A percentile compares a stretch with the other conserved stretches of the same genome.
phyloP scores from a whole-genome alignment of 2,113 vertebrate species.

The Cyprinodon brontotheroides region DNA sequence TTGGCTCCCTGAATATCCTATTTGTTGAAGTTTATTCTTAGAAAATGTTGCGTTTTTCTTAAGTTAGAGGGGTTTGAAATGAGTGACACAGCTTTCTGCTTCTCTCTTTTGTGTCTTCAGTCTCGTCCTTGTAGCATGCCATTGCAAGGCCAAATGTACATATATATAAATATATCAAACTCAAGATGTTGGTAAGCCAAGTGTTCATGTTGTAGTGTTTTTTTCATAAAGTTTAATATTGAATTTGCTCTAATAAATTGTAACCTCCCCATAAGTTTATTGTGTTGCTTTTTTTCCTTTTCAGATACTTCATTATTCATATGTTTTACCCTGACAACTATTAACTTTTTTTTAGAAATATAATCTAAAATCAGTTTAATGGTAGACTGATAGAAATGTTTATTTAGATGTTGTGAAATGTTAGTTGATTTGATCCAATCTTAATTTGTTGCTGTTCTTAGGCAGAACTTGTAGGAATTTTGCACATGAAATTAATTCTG shows the following conservation, averaged over 20 bases:
- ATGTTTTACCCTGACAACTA: too few species aligned
- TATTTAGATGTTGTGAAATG: too few species aligned
- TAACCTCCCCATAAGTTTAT: slow-evolving; percentile 57
- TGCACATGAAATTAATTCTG: too few species aligned
- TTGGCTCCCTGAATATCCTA: slow-evolving; percentile 15
- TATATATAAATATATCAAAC: slow-evolving; percentile 79
- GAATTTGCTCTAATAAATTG: slow-evolving; percentile 76
- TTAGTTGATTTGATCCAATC: too few species aligned
- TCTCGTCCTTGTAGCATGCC: slow-evolving; percentile 78
- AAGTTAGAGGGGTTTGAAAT: slow-evolving; percentile 30
- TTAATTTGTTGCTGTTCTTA: too few species aligned
- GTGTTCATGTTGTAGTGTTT: slow-evolving; percentile 72
- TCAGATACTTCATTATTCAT: too few species aligned
- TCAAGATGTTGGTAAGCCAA: slow-evolving; percentile 70
- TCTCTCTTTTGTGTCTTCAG: slow-evolving; percentile 29
- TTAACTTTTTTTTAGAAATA: too few species aligned
- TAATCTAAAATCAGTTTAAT: too few species aligned
- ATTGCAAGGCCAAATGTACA: slow-evolving; percentile 78
- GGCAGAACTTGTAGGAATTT: too few species aligned
- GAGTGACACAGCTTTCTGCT: slow-evolving; percentile 36
- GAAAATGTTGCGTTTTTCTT: slow-evolving; percentile 29
- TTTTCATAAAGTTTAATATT: slow-evolving; percentile 75
- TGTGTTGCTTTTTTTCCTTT: neutral
- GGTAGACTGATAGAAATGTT: too few species aligned
- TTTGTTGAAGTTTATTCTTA: slow-evolving; percentile 40